Percentiles rank a stretch among this genome's conserved stretches.
phyloP scores from a whole-genome alignment of 2,888 invertebrate species.

The Drosophila barbarae region DNA sequence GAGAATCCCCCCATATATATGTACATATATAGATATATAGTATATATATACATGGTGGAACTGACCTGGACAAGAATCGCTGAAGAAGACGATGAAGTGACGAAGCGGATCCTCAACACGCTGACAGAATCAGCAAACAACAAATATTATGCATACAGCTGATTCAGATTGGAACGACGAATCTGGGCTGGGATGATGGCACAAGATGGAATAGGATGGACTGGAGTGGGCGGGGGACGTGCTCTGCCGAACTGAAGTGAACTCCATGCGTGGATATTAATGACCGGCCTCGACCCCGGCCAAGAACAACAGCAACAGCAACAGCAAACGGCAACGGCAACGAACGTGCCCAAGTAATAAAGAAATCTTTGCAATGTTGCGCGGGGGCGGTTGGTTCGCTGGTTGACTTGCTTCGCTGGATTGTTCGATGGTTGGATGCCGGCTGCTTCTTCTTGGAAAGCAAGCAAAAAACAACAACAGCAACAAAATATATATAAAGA shows the following conservation, averaged over 20 bases:
- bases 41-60: conserved; percentile 23
- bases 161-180: conserved; percentile 53
- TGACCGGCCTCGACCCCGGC: conserved; percentile 76
- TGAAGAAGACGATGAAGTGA: conserved; percentile 43
- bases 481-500: background rate
- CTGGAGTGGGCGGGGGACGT: conserved; percentile 16
- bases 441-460: conserved; percentile 54
- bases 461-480: conserved; percentile 1
- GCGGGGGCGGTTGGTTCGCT: conserved; percentile 49
- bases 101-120: conserved; percentile 64
- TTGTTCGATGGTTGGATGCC: conserved; percentile 15
- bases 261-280: conserved; percentile 69
- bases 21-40: background rate
- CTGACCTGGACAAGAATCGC: conserved; percentile 68
- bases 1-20: conserved; percentile 12
- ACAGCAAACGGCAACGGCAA: conserved; percentile 9
- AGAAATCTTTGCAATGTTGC: conserved; percentile 64
- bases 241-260: conserved; percentile 49
- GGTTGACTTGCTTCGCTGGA: conserved; percentile 9
- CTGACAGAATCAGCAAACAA: conserved; percentile 63
- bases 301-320: conserved; percentile 12
- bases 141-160: conserved; percentile 67
- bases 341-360: conserved; percentile 72
- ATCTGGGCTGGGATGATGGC: conserved; percentile 13
- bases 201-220: conserved; percentile 18